Conservation (phyloP, 2,888 invertebrate genomes). For the Uloborus plumipes region DNA sequence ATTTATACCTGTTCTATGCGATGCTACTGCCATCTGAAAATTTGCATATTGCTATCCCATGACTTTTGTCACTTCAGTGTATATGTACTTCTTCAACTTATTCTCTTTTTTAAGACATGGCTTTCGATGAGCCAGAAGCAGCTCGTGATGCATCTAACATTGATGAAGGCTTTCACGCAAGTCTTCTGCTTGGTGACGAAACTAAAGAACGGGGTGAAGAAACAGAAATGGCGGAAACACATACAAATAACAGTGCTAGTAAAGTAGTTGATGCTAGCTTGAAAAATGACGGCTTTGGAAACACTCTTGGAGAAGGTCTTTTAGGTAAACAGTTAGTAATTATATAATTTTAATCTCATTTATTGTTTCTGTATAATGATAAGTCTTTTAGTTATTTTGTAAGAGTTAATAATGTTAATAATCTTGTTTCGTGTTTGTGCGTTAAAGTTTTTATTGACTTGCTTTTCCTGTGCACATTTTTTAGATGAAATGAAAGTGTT, state of each 20-base stretch:
- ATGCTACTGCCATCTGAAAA: too few relatives aligned
- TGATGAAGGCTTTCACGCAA: slow-evolving; percentile 69
- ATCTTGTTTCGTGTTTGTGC: too few relatives aligned
- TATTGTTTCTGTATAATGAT: too few relatives aligned
- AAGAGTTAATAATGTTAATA: too few relatives aligned
- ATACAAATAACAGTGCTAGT: neutral
- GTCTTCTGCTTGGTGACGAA: slow-evolving; percentile 67
- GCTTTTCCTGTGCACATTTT: too few relatives aligned
- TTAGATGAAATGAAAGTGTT: too few relatives aligned
- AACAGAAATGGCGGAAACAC: neutral
- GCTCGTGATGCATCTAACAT: slow-evolving; percentile 71
- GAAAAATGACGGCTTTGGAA: slow-evolving; percentile 90
- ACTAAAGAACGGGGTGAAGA: slow-evolving; percentile 11
- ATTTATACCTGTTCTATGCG: too few relatives aligned
- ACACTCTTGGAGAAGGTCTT: slow-evolving; percentile 76
- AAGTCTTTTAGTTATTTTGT: too few relatives aligned
- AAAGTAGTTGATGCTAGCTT: slow-evolving; percentile 78
- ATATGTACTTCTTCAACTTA: neutral
- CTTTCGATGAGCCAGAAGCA: slow-evolving; percentile 78
- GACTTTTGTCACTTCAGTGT: too few relatives aligned
- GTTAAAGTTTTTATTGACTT: too few relatives aligned
- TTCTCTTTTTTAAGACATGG: slow-evolving; percentile 80
- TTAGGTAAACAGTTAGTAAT: slow-evolving; percentile 37
- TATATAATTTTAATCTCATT: too few relatives aligned
- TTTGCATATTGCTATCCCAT: too few relatives aligned